Evolutionary conservation across 2,888 invertebrate species (phyloP), one percentile per base, ranked within the genome.

Genomic region (Tridacna gigas): DNA sequence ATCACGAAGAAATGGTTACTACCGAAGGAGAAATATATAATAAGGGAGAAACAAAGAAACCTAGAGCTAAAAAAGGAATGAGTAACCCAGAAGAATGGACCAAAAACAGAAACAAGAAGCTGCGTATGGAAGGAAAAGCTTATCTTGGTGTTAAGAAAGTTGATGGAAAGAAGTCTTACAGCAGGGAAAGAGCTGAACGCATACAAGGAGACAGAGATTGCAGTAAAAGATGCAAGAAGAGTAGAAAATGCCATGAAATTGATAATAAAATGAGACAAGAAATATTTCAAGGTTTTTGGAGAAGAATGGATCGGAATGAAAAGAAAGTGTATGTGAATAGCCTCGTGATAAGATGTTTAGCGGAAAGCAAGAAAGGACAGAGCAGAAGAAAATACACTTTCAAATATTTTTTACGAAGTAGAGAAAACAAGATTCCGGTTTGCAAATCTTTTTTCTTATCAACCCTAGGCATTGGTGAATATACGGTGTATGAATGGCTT

Each of bases 401-500:
- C 28, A 26, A 12, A 26, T 66, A 66, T 28, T 28, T 12, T 20
- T 9, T 66, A 26, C 7, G 66, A 66, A 20, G 28, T 26, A 28
- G 66, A 25, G 66, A 66, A 9, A 26, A 26, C n/a, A 66, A 20
- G 28, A 9, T 66, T 12, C 66, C 13, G 47, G 71, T 71, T 22
- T 71, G 71, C 26, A 71, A 71, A 22, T 18, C 11, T n/a, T 13
- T 71, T 22, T 71, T 71, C 22, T 47, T 71, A 13, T 71, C 71
- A 9, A 71, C 47, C 12, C 48, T 71, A n/a, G 48, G 71, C 20
- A 71, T 71, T 45, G 48, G 48, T 15, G 71, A 71, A 48, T 9
- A 15, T n/a, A 71, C 47, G 13, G 15, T 71, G 71, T 71, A 71
- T 47, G 5, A 5, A 15, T 71, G 71, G 47, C n/a, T 71, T 13